Conservation (phyloP, 2,113 vertebrate species). For the Nothoprocta pentlandii region DNA sequence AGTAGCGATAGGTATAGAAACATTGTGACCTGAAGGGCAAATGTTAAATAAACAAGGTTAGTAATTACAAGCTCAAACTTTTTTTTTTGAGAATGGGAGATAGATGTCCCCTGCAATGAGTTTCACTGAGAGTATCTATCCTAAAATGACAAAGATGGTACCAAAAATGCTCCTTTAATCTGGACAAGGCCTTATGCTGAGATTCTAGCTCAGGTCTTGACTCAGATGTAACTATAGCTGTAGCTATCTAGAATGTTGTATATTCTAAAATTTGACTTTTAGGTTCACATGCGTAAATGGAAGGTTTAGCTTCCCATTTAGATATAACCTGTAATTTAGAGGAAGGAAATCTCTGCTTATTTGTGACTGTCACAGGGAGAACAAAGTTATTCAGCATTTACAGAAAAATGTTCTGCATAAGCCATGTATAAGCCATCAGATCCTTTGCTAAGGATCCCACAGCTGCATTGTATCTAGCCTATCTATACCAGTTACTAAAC, state of each 20-base stretch:
- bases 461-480: constrained; percentile 3
- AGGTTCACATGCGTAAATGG: not conserved
- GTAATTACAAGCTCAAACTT: not conserved
- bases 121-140: not conserved
- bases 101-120: not conserved
- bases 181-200: not conserved
- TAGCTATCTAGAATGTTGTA: not conserved
- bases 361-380: not conserved
- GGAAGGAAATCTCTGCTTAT: not conserved
- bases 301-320: constrained; percentile 6
- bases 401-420: not conserved
- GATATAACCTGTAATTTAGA: not conserved
- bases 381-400: constrained; percentile 8
- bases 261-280: not conserved
- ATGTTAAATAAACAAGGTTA: not conserved
- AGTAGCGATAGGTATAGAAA: not conserved
- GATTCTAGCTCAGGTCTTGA: not conserved
- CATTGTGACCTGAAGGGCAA: not conserved
- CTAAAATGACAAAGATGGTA: not conserved
- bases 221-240: not conserved
- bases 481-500: not conserved
- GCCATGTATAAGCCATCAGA: not conserved
- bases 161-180: not conserved
- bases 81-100: not conserved
- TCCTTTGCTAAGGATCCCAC: constrained; percentile 9